Base-by-base conservation (phyloP, 2,888 invertebrate genomes). In the Charanyca ferruginea region DNA sequence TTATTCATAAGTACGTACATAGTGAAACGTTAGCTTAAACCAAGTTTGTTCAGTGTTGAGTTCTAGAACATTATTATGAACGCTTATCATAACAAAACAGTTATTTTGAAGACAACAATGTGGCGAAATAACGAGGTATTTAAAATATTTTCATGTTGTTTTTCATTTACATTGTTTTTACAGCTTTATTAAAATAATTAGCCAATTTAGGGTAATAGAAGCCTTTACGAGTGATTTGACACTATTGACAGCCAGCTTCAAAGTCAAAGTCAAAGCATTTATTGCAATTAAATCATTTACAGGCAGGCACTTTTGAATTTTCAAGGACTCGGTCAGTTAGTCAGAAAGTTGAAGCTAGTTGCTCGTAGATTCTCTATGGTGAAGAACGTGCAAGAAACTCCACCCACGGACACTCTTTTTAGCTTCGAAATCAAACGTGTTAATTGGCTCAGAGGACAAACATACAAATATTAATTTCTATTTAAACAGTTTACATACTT, bases 1-100 rank as follows among this genome's bases (percentile, higher is more conserved):
- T 57, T 81, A 81, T 81, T 81, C 77, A 78, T 55, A 70, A 66
- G 64, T 74, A 72, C 38, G 64, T 64, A 66, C 57, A 23, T 54
- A 77, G 47, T 22, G 59, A 54, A 77, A 68, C 48, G 74, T 72
- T 77, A 62, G 77, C 63, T 65, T 55, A 47, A 62, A 63, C 53
- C 58, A 66, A 79, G 80, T 73, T 80, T 70, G 65, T 80, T 48
- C 59, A 67, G 63, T 55, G 73, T 72, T 48, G 45, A 67, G 63
- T 61, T 68, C 53, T 70, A 73, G 66, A 70, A 67, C 32, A 67
- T 66, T 77, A 77, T 64, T 76, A 73, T 55, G 49, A 57, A 48
- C 42, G 49, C 60, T 73, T 66, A 63, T 66, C 77, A 54, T 73
- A 76, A 66, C 78, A 77, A 57, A 35, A 63, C 58, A 58, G 72